Evolutionary conservation across 2,888 invertebrate species (phyloP).

Genomic region (Auanema freiburgensis): DNA sequence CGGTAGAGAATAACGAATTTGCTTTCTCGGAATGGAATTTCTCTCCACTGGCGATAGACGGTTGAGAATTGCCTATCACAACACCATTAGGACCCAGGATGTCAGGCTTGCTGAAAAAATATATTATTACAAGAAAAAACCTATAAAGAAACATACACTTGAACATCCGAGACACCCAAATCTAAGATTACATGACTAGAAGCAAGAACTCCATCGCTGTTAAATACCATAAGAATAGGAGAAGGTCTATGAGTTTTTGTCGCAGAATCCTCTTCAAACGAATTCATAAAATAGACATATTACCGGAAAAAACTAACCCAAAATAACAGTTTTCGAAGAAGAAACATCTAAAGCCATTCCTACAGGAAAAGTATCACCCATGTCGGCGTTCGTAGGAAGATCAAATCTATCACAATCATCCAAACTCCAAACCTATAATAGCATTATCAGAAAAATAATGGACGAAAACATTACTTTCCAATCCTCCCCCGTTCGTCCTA

Average conservation of each 20-base stretch:
- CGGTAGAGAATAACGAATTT: too few relatives aligned
- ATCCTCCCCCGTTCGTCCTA: slow-evolving; percentile 28
- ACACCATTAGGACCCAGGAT: neutral
- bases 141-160: slow-evolving; percentile 7
- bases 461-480: slow-evolving; percentile 31
- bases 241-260: slow-evolving; percentile 24
- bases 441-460: too few relatives aligned
- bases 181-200: slow-evolving; percentile 30
- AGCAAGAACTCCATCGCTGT: slow-evolving; percentile 35
- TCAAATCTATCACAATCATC: slow-evolving; percentile 33
- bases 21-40: slow-evolving; percentile 1
- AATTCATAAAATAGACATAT: neutral
- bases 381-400: slow-evolving; percentile 32
- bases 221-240: slow-evolving; percentile 31
- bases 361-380: slow-evolving; percentile 41
- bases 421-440: slow-evolving; percentile 26
- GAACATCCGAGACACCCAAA: slow-evolving; percentile 3
- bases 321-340: slow-evolving; percentile 21
- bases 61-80: neutral
- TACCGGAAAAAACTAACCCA: slow-evolving; percentile 11
- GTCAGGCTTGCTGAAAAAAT: slow-evolving; percentile 12
- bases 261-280: slow-evolving; percentile 9
- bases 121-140: neutral
- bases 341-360: slow-evolving; percentile 42
- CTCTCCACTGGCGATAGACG: neutral